A percentile compares a stretch with the other conserved stretches of the same genome.
phyloP scores from a whole-genome alignment of 2,113 vertebrate species.

The Montifringilla adamsi region DNA sequence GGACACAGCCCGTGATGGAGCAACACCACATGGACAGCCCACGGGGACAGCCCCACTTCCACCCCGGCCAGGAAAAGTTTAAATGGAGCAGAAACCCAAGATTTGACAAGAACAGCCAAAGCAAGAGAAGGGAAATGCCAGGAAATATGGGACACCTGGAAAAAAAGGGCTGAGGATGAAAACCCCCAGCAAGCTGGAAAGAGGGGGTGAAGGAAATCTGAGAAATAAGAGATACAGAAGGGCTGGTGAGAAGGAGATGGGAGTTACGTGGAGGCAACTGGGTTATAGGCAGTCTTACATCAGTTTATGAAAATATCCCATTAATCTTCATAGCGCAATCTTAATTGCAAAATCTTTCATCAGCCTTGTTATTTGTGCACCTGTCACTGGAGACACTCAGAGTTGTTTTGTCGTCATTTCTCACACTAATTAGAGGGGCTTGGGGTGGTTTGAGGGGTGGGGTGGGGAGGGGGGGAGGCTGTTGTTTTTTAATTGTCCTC shows the following conservation, averaged over 20 bases:
- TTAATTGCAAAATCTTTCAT: slow-evolving; percentile 79
- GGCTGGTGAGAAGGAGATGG: background rate
- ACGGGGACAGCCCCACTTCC: background rate
- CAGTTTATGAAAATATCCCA: slow-evolving; percentile 73
- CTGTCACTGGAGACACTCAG: slow-evolving; percentile 69
- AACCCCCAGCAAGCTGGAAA: background rate
- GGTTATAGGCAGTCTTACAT: slow-evolving; percentile 63
- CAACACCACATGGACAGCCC: background rate
- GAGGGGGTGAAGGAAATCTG: background rate
- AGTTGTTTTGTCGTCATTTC: slow-evolving; percentile 70
- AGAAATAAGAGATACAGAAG: background rate
- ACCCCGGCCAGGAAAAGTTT: background rate
- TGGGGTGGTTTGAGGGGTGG: slow-evolving; percentile 36
- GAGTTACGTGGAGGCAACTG: background rate
- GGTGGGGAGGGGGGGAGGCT: background rate
- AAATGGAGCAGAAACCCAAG: background rate
- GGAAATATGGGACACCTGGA: background rate
- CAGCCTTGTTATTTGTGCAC: slow-evolving; percentile 73
- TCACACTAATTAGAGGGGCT: slow-evolving; percentile 73
- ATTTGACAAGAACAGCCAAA: background rate
- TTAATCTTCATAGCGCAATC: slow-evolving; percentile 74
- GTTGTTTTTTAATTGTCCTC: slow-evolving; percentile 49
- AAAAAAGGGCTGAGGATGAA: background rate
- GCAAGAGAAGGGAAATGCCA: background rate
- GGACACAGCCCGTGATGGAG: accelerated